Evolutionary conservation across 2,113 vertebrate species (phyloP), one percentile per base, ranked within the genome.

Genomic region (Dasypus novemcinctus): DNA sequence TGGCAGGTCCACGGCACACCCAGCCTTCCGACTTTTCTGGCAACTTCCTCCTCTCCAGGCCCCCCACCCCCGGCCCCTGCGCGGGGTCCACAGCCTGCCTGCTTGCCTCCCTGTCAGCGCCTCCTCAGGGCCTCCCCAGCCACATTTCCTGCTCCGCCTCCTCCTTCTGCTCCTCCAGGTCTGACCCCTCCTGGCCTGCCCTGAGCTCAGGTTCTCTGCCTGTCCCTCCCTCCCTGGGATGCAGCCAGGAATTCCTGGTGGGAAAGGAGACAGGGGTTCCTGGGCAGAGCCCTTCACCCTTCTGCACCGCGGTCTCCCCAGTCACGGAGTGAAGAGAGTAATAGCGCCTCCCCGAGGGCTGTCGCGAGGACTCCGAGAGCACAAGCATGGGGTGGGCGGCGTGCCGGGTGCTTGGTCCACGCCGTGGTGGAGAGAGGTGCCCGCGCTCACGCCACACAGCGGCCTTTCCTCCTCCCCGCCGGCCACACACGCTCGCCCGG

Each of bases 311-410:
- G 23, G 43, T 46, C 7, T 18, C 54, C 43, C 46, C 20, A 9
- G 7, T 43, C 25, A 10, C 1, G 5, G 63, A 46, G 59, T 49
- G 8, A 63, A 64, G 75, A 41, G 46, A 54, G 25, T 2, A 4
- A 25, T 0, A 15, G 15, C 20, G 52, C 66, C 81, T 14, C 1
- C 5, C 0, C 5, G 0, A 11, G 27, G 64, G 72, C n/a, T 33
- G 21, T 57, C 13, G 46, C 4, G 23, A 84, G 36, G 33, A 41
- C 1, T 6, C 7, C 4, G 23, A 25, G 59, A 4, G 15, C 27
- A 15, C 36, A 5, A 21, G 14, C 27, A 5, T 8, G 17, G 27
- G 21, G 20, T 57, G 29, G 14, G 12, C 5, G 43, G 14, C 1
- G 0, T 29, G 38, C 63, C 49, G 23, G 49, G 64, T 6, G 6